phyloP scores from a whole-genome alignment of 2,113 vertebrate genomes.

The Blennius ocellaris region DNA sequence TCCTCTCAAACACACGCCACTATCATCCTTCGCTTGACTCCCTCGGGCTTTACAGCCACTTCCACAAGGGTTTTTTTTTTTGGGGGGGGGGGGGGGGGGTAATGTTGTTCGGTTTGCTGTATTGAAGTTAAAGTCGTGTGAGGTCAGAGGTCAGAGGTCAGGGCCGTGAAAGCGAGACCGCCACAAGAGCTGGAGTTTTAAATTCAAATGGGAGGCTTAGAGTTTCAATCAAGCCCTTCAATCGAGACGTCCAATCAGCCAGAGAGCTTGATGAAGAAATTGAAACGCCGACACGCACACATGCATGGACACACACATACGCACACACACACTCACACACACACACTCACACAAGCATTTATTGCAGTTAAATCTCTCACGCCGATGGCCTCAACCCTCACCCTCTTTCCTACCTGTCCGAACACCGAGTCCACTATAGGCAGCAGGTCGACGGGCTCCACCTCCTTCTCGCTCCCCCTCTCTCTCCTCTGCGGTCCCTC shows the following conservation, averaged over 20 bases:
- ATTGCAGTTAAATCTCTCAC: no score
- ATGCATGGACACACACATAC: not conserved
- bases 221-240: slow-evolving; percentile 49
- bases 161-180: not conserved
- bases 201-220: slow-evolving; percentile 50
- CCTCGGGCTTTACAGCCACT: not conserved
- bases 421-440: slow-evolving; percentile 81
- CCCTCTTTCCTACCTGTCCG: slow-evolving; percentile 79
- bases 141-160: slow-evolving; percentile 14
- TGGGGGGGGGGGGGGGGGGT: not conserved
- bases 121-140: not conserved
- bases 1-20: slow-evolving; percentile 51
- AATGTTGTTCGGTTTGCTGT: not conserved
- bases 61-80: slow-evolving; percentile 17
- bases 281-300: slow-evolving; percentile 13
- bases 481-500: slow-evolving; percentile 58
- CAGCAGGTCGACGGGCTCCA: slow-evolving; percentile 64
- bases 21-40: slow-evolving; percentile 22
- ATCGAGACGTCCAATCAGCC: slow-evolving; percentile 58
- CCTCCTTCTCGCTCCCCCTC: slow-evolving; percentile 46
- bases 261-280: slow-evolving; percentile 48
- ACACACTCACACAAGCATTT: slow-evolving; percentile 3
- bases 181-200: slow-evolving; percentile 39
- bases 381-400: not conserved
- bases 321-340: not conserved